Evolutionary conservation across 92 coral and sea anemone genomes (phyloP), one percentile per base, ranked within the genome.

Genomic region (Zoanthus gigantus): DNA sequence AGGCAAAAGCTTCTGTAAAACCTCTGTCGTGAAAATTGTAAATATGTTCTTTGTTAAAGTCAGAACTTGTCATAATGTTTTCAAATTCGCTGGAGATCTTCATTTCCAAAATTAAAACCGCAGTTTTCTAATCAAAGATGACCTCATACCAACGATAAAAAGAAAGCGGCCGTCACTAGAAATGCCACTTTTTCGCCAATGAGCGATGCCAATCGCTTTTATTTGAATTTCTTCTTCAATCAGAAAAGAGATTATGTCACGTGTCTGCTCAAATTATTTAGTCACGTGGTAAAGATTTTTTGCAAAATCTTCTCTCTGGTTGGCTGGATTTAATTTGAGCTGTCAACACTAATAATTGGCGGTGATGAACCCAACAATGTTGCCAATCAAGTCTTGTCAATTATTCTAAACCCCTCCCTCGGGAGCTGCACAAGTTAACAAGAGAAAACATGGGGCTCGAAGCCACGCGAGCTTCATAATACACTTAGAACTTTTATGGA

Each of bases 301-400:
- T 77, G 84, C 72, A 85, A 91, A 56, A 44, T 45, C 44, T 44
- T 46, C n/a, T 29, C 91, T 72, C 29, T 82, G 93, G 93, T 95
- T 95, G 98, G 98, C 77, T 47, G 89, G 72, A 75, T 46, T 83
- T 93, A 91, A 91, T 91, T 91, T 89, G 91, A 95, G 87, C 98
- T 95, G 98, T 95, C 98, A 95, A 83, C 93, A 95, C 94, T 95
- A 93, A 93, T 95, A 95, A 95, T 95, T 95, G 94, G 94, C 89
- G 85, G 92, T 95, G 98, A 95, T 95, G 98, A 95, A 91, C 91
- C 94, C 94, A 63, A 92, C 85, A 81, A 81, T 81, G 85, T 81
- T 81, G 85, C 93, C 98, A 94, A 94, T 94, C 77, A 88, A 88
- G 93, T 95, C 94, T 95, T 95, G 94, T 90, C 94, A 93, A 95